These are phyloP conservation scores for Nomada fabriciana DNA, from an alignment of 2,888 invertebrate genomes.

Conservation along the genomic window DNA sequence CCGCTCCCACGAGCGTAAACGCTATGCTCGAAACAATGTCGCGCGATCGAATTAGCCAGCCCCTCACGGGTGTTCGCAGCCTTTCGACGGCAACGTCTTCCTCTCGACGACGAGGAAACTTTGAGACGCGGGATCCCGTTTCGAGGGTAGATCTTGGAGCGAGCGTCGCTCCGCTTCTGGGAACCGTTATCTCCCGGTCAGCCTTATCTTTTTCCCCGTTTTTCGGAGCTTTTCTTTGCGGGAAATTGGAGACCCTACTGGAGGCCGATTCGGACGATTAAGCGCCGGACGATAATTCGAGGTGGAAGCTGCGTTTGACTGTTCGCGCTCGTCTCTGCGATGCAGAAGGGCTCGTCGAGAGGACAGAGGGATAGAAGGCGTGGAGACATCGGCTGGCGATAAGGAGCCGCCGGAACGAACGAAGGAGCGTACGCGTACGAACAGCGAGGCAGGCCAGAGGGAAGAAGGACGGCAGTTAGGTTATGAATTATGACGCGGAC, in stretches of 20 bases:
- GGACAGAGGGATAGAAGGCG: constrained; percentile 1
- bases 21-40: constrained; percentile 69
- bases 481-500: constrained; percentile 83
- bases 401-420: constrained; percentile 68
- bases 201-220: neutral
- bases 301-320: neutral
- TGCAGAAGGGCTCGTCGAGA: too few species aligned
- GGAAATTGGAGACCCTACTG: constrained; percentile 24
- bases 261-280: constrained; percentile 30
- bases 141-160: too few species aligned
- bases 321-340: too few species aligned
- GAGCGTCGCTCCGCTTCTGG: too few species aligned
- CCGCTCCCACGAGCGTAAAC: constrained; percentile 68
- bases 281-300: constrained; percentile 8
- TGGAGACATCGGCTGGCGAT: constrained; percentile 65
- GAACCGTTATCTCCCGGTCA: constrained; percentile 14
- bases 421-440: constrained; percentile 48
- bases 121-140: neutral
- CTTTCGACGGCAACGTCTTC: neutral
- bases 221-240: neutral
- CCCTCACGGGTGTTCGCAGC: neutral
- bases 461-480: constrained; percentile 80
- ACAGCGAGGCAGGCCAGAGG: constrained; percentile 60
- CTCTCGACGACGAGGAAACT: neutral
- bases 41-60: constrained; percentile 40